phyloP scores from a whole-genome alignment of 35 echinoderm and acorn worm species.

The Patiria miniata region DNA sequence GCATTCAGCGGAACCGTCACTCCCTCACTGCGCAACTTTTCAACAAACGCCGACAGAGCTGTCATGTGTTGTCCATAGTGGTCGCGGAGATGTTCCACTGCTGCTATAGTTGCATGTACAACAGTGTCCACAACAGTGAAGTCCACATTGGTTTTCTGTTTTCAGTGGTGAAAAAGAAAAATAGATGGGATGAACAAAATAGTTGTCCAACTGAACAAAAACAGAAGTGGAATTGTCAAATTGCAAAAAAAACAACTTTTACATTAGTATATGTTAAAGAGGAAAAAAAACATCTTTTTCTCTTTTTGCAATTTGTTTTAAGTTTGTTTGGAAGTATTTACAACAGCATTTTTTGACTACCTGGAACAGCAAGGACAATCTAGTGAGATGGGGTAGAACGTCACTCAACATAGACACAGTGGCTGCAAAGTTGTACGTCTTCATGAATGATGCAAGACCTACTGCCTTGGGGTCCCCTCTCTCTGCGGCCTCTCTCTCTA shows the following conservation, averaged over 20 bases:
- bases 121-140: background rate
- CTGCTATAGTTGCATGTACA: background rate
- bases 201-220: too few relatives aligned
- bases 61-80: background rate
- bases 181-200: too few relatives aligned
- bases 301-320: too few relatives aligned
- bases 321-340: too few relatives aligned
- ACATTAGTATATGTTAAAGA: too few relatives aligned
- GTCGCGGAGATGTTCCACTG: background rate
- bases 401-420: constrained; percentile 7
- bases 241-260: too few relatives aligned
- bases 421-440: background rate
- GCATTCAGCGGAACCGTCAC: background rate
- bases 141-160: background rate
- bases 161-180: background rate
- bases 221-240: too few relatives aligned
- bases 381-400: background rate
- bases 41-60: background rate
- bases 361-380: background rate
- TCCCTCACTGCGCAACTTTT: background rate
- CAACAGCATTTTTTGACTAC: too few relatives aligned
- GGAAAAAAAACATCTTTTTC: too few relatives aligned
- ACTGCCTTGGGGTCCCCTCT: constrained; percentile 2
- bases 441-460: background rate
- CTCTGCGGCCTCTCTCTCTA: constrained; percentile 24